Conservation (phyloP, 2,797 vertebrate species). For the Sebastes iracundus region DNA sequence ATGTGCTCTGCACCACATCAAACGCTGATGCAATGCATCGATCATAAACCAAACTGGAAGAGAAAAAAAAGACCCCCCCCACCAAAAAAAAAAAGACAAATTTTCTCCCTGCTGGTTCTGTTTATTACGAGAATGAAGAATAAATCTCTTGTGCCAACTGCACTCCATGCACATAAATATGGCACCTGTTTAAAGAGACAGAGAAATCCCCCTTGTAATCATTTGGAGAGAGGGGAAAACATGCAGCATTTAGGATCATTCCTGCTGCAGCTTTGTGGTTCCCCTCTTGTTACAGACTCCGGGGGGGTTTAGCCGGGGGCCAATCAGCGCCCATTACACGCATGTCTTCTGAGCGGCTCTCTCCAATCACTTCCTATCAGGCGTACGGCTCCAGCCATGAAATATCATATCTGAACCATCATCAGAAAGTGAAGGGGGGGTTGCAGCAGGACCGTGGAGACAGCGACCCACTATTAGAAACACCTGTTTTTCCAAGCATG, state of each 20-base stretch:
- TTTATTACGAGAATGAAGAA: constrained; percentile 60
- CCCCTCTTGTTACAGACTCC: constrained; percentile 23
- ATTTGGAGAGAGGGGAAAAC: constrained; percentile 32
- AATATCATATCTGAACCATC: constrained; percentile 85
- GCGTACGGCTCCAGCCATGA: constrained; percentile 69
- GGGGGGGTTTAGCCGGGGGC: constrained; percentile 63
- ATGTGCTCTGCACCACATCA: constrained; percentile 69
- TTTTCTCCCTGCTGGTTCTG: constrained; percentile 72
- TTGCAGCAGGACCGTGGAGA: constrained; percentile 60
- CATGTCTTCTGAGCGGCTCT: constrained; percentile 73
- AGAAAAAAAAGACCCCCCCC: background rate
- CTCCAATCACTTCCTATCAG: constrained; percentile 80
- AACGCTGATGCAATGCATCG: constrained; percentile 67
- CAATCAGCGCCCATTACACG: constrained; percentile 86
- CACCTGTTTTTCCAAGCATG: constrained; percentile 84
- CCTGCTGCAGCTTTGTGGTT: constrained; percentile 48
- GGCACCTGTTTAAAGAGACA: constrained; percentile 74
- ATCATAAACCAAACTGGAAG: constrained; percentile 59
- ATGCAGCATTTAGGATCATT: constrained; percentile 59
- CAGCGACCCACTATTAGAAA: constrained; percentile 78
- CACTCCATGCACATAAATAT: constrained; percentile 59
- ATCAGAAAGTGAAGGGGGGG: constrained; percentile 68
- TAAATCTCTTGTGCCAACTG: constrained; percentile 44
- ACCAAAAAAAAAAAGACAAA: background rate
- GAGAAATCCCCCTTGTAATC: constrained; percentile 63